Conservation (phyloP, 2,888 invertebrate species). For the Eilema depressum region DNA sequence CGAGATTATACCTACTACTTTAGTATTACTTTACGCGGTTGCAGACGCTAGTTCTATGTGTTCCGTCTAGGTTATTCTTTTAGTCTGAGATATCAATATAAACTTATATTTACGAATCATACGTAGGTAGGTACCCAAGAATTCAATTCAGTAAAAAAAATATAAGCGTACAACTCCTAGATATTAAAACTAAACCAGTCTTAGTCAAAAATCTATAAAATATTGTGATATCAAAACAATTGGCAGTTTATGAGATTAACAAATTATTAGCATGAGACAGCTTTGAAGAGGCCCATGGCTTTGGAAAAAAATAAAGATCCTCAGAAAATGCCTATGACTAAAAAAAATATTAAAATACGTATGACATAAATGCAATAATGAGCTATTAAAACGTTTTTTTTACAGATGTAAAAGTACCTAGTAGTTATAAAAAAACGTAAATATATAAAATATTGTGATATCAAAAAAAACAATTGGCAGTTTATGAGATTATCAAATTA, state of each 20-base stretch:
- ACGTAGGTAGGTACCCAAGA: neutral
- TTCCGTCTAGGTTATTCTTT: no score
- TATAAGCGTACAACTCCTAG: neutral
- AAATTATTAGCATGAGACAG: constrained; percentile 1
- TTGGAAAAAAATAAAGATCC: neutral
- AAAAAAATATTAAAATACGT: neutral
- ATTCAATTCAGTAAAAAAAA: neutral
- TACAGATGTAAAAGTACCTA: no score
- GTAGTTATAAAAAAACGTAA: no score
- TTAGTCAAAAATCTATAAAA: neutral
- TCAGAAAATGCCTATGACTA: neutral
- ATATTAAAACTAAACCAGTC: neutral
- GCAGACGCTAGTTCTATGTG: no score
- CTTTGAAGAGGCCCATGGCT: neutral
- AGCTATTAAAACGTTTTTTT: neutral
- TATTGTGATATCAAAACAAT: neutral
- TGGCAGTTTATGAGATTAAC: neutral
- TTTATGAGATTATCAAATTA: neutral
- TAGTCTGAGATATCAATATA: no score
- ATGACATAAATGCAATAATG: neutral
- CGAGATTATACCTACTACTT: no score
- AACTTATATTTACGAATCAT: neutral
- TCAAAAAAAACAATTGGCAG: neutral
- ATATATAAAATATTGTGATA: neutral
- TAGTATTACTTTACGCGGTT: no score